phyloP scores from a whole-genome alignment of 1,140 invertebrate genomes.

The Drosophila arawakana region DNA sequence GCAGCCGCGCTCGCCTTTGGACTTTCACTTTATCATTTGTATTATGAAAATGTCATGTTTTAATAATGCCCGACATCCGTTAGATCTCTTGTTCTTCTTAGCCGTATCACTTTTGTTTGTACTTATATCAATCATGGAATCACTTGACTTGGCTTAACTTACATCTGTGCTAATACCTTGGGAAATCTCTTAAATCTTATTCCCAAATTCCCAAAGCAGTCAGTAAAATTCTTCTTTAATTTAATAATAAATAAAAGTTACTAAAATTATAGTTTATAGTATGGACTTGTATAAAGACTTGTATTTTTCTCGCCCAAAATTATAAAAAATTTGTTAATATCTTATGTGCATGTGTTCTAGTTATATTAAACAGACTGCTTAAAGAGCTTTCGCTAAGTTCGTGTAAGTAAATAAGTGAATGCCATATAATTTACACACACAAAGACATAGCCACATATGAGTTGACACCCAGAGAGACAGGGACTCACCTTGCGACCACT shows the following conservation, averaged over 20 bases:
- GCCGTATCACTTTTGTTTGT: not conserved
- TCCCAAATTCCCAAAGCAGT: too few relatives aligned
- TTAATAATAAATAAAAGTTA: too few relatives aligned
- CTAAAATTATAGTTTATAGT: too few relatives aligned
- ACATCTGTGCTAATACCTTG: not conserved
- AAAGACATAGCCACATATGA: constrained; percentile 8
- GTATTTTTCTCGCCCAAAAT: too few relatives aligned
- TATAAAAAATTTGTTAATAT: too few relatives aligned
- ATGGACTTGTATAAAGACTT: too few relatives aligned
- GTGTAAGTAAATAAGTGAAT: constrained; percentile 50
- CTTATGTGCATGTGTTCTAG: too few relatives aligned
- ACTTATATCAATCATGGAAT: not conserved
- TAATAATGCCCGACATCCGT: constrained; percentile 28
- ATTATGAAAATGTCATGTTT: constrained; percentile 39
- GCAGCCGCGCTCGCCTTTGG: not conserved
- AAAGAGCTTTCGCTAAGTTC: constrained; percentile 46
- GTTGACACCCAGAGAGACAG: not conserved
- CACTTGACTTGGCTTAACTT: not conserved
- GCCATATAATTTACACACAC: constrained; percentile 7
- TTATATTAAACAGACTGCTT: not conserved
- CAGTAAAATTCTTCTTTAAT: not conserved
- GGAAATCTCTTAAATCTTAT: not conserved
- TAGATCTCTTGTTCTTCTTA: constrained; percentile 24
- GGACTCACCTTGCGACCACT: constrained; percentile 86
- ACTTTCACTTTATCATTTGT: constrained; percentile 39